Base-by-base conservation (phyloP, 2,797 vertebrate genomes). In the Cyprinella venusta region DNA sequence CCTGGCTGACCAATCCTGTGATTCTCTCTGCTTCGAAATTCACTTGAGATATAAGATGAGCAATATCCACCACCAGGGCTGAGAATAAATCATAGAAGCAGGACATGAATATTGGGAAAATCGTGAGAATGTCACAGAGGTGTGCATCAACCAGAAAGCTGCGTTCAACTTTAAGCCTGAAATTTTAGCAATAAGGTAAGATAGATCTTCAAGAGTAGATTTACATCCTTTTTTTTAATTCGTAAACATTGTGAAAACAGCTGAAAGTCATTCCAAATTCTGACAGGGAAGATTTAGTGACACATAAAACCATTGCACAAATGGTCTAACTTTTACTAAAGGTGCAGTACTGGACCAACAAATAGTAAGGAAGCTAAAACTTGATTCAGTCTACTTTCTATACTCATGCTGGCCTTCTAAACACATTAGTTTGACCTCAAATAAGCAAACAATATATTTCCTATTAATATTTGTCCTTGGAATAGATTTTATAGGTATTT, bases 1-100 rank as follows among this genome's bases (percentile, higher is more conserved):
- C 36, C 38, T 83, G 4, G 40, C 63, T 79, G 68, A 71, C 67
- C 76, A 42, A 52, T 21, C 18, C 19, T 80, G 21, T 38, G 48
- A 24, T 54, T 24, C 21, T 67, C 4, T 16, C 36, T 61, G 54
- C 15, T 76, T 42, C 12, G 5, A 42, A 26, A 63, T 76, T 61
- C 21, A 19, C 54, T 26, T 76, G 38, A 61, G 38, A 24, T 61
- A 61, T 16, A 61, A 15, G 15, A 59, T 40, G 33, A 24, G 50
- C 56, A 56, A 56, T 38, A 59, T 75, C 21, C 19, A 76, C 36
- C 4, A 59, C n/a, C 36, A 30, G 42, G 8, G 1, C 36, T 61
- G n/a, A 59, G 36, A 38, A 63, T 76, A 30, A 26, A 61, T 61
- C 56, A 63, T 7, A 18, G 54, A 63, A 76, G 54, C 15, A 42